phyloP scores from a whole-genome alignment of 2,888 invertebrate species.

The Chymomyza amoena region DNA sequence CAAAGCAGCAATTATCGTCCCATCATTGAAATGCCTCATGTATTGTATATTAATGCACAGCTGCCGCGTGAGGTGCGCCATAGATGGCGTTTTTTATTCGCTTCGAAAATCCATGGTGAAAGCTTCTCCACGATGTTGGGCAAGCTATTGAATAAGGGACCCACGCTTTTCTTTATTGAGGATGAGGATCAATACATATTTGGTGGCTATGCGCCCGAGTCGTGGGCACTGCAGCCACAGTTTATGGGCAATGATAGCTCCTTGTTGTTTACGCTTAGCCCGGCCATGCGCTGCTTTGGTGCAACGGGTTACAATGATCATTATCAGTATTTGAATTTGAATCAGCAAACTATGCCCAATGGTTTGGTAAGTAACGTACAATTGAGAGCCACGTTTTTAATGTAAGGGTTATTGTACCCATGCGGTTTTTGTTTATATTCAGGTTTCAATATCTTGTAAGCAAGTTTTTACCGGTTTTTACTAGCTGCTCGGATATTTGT shows the following conservation, averaged over 20 bases:
- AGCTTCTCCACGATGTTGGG: conserved; percentile 90
- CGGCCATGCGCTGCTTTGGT: conserved; percentile 87
- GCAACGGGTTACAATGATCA: conserved; percentile 92
- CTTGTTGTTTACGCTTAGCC: conserved; percentile 91
- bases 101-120: conserved; percentile 92
- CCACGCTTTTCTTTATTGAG: conserved; percentile 90
- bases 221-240: conserved; percentile 88
- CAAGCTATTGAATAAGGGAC: conserved; percentile 88
- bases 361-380: conserved; percentile 84
- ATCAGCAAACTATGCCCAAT: conserved; percentile 96
- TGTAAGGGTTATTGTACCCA: neutral
- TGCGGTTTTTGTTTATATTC: conserved; percentile 17
- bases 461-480: neutral
- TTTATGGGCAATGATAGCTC: conserved; percentile 87
- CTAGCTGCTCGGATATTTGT: neutral
- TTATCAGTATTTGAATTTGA: conserved; percentile 94
- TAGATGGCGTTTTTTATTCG: conserved; percentile 93
- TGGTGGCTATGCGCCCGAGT: conserved; percentile 91
- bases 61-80: conserved; percentile 86
- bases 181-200: conserved; percentile 90
- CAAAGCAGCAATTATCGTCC: conserved; percentile 88
- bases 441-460: neutral
- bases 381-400: neutral
- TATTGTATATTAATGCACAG: conserved; percentile 89
- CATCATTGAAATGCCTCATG: conserved; percentile 85